Evolutionary conservation across 1,140 invertebrate genomes (phyloP).

Genomic region (Apis cerana): DNA sequence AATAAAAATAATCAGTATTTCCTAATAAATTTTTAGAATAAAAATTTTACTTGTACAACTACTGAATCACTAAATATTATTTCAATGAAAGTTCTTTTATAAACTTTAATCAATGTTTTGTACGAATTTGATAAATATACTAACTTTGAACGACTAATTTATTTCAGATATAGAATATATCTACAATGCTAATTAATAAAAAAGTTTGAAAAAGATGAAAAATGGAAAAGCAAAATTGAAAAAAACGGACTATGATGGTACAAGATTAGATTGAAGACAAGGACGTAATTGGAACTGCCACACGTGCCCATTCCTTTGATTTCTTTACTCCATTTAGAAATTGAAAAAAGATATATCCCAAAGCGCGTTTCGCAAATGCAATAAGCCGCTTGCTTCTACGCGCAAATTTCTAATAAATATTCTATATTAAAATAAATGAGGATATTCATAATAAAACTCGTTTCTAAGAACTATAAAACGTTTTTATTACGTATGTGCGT

Average conservation of each 20-base stretch:
- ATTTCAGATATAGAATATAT: background rate
- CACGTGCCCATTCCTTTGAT: constrained; percentile 33
- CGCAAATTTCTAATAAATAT: constrained; percentile 54
- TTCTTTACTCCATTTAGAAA: constrained; percentile 34
- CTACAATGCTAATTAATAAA: background rate
- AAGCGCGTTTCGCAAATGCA: constrained; percentile 51
- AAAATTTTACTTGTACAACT: background rate
- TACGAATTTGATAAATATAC: background rate
- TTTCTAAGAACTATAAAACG: background rate
- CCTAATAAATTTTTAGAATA: background rate
- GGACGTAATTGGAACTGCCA: constrained; percentile 21
- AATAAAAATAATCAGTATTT: background rate
- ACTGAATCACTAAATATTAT: background rate
- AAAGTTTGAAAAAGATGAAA: background rate
- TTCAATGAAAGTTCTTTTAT: background rate
- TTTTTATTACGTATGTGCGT: background rate
- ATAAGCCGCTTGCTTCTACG: constrained; percentile 58
- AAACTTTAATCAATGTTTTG: background rate
- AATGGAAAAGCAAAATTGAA: background rate
- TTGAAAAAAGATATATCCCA: constrained; percentile 29
- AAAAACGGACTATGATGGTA: constrained; percentile 41
- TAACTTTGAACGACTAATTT: background rate
- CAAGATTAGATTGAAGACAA: constrained; percentile 28
- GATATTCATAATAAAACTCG: constrained; percentile 33
- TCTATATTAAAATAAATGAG: constrained; percentile 51